Base-by-base conservation (phyloP, 2,888 invertebrate species). In the Acronicta aceris region DNA sequence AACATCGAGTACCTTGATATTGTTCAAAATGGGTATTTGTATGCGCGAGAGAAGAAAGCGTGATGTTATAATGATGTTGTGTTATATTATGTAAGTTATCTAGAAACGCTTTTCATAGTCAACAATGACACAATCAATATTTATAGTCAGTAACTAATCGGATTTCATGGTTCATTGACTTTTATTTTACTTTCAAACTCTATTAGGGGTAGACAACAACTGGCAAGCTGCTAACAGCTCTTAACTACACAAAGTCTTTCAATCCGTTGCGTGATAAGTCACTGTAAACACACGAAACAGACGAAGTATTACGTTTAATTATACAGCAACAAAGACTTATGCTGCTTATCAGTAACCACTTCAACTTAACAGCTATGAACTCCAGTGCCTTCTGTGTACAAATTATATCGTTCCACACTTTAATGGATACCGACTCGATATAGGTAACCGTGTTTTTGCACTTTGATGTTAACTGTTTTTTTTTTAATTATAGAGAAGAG, bases 251-350 rank as follows among this genome's bases (percentile, higher is more conserved):
- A 67, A 71, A 62, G 63, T 72, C 62, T 78, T 77, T 81, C 74
- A 77, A 73, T 78, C 60, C 65, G 69, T 90, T 79, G 92, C 91
- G 90, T 92, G 92, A 75, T 85, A 84, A 81, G 72, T 78, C 74
- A 85, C 88, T 86, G 89, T 91, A 89, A 91, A 86, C 86, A 85
- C 74, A 85, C 77, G 81, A 74, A 84, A 74, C 78, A 85, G 79
- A 85, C 85, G 83, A 85, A 84, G 84, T 86, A 89, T 88, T 90
- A 89, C 87, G 84, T 91, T 90, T 92, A 91, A 90, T 91, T 91
- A 89, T 85, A 90, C 81, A 81, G 84, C 79, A 79, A 84, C 81
- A 79, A 84, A 88, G 85, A 86, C 82, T 86, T 85, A 81, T 83
- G 79, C 71, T 56, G 78, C 87, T 88, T 89, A 89, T 88, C 87